Base-by-base conservation (phyloP, 2,113 vertebrate genomes). In the Peromyscus maniculatus region DNA sequence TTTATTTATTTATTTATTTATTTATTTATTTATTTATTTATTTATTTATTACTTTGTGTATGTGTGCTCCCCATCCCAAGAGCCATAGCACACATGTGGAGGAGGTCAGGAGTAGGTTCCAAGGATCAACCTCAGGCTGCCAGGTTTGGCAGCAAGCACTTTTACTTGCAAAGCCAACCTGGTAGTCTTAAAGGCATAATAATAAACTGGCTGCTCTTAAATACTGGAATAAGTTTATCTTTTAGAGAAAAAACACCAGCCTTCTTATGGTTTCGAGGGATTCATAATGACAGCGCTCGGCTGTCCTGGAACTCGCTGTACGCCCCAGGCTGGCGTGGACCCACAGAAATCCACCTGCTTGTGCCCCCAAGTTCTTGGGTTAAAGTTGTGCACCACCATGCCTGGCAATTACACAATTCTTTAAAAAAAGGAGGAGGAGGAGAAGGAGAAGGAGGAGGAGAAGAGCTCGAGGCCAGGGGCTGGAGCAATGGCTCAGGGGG, bases 191-290 rank as follows among this genome's bases (percentile, higher is more conserved):
- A 87, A 87, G 43, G 33, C 17, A 49, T 46, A 88, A 88, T 96
- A 77, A 96, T 72, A 94, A 92, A 91, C 39, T 28, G 43, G 49
- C 59, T 33, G 46, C 39, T 91, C 92, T 67, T 83, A 71, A 26
- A 91, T 79, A 13, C 75, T 93, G 57, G 24, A 92, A 64, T 84
- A 13, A n/a, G 86, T 90, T 93, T 22, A 66, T 16, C 5, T 75
- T 67, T 88, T 64, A 79, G 90, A 75, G 72, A 74, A 36, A 19
- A 89, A 94, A 96, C 89, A 33, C 66, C 39, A 91, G 36, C 39
- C 28, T 86, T 93, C 82, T 43, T 43, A 46, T 49, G 75, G 62
- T 88, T 43, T 91, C 87, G 87, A 33, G 46, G 82, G 17, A 66
- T 6, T 69, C 8, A 33, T 39, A 91, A 80, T 5, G 92, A 92